These are phyloP conservation scores for Strigamia crassipes DNA, from an alignment of 2,888 invertebrate species.

Conservation along the genomic window DNA sequence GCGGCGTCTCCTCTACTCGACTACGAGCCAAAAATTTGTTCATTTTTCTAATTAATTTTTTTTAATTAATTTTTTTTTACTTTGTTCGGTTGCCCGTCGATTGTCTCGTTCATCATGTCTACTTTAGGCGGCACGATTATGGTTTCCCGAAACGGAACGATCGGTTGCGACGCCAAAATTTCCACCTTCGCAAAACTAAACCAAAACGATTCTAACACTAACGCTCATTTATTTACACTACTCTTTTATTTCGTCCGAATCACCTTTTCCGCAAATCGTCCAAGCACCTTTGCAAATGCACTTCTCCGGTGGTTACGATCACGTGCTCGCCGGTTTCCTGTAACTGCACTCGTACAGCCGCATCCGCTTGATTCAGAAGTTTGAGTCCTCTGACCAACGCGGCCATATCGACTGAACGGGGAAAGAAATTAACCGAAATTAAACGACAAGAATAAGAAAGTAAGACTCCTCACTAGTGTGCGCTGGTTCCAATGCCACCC, in stretches of 20 bases:
- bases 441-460: no score
- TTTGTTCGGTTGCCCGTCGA: constrained; percentile 63
- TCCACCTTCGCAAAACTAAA: constrained; percentile 71
- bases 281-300: constrained; percentile 93
- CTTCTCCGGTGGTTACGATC: constrained; percentile 92
- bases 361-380: constrained; percentile 90
- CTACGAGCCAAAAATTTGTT: neutral
- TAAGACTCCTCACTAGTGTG: constrained; percentile 62
- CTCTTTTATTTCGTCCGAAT: constrained; percentile 45
- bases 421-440: no score
- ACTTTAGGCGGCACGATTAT: constrained; percentile 77
- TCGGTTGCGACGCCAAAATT: constrained; percentile 90
- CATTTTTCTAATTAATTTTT: no score
- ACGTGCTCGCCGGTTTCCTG: constrained; percentile 96
- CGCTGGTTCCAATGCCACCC: constrained; percentile 89
- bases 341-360: constrained; percentile 85
- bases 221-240: no score
- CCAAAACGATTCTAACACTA: no score
- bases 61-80: neutral
- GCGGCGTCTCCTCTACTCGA: neutral
- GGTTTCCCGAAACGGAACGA: constrained; percentile 95
- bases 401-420: constrained; percentile 70
- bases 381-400: constrained; percentile 69
- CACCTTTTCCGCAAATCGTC: constrained; percentile 78
- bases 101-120: constrained; percentile 84